Evolutionary conservation across 2,113 vertebrate genomes (phyloP).

Genomic region (Rafetus swinhoei): DNA sequence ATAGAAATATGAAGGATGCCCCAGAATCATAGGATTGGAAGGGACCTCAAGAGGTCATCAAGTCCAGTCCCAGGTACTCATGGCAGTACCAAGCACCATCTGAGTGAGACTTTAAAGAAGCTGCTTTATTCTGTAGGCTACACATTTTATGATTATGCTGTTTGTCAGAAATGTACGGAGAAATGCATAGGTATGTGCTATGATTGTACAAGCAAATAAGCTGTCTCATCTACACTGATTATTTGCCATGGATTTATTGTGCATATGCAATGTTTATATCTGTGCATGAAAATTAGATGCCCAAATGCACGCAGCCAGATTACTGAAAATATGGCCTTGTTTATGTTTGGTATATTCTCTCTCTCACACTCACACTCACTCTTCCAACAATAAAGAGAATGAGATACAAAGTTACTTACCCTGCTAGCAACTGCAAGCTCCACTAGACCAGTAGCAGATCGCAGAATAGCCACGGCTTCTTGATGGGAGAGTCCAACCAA

Average conservation of each 20-base stretch:
- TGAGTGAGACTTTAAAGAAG: slow-evolving; percentile 16
- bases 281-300: not conserved
- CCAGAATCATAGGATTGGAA: too few species aligned
- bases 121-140: slow-evolving; percentile 5
- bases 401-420: slow-evolving; percentile 74
- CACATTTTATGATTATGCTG: slow-evolving; percentile 33
- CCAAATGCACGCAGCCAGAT: accelerated
- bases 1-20: not conserved
- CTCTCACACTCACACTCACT: too few species aligned
- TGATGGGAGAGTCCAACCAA: slow-evolving; percentile 94
- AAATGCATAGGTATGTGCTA: slow-evolving; percentile 42
- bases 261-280: not conserved
- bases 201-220: slow-evolving; percentile 38
- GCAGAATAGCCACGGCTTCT: slow-evolving; percentile 91
- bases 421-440: slow-evolving; percentile 94
- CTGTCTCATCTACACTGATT: not conserved
- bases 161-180: slow-evolving; percentile 25
- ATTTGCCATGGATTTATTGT: slow-evolving; percentile 8
- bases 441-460: slow-evolving; percentile 87
- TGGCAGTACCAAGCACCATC: too few species aligned
- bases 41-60: too few species aligned
- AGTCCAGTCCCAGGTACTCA: too few species aligned
- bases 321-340: not conserved
- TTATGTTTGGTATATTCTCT: not conserved
- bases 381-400: not conserved